Evolutionary conservation across 1,140 invertebrate genomes (phyloP).

Genomic region (Reticulitermes speratus): DNA sequence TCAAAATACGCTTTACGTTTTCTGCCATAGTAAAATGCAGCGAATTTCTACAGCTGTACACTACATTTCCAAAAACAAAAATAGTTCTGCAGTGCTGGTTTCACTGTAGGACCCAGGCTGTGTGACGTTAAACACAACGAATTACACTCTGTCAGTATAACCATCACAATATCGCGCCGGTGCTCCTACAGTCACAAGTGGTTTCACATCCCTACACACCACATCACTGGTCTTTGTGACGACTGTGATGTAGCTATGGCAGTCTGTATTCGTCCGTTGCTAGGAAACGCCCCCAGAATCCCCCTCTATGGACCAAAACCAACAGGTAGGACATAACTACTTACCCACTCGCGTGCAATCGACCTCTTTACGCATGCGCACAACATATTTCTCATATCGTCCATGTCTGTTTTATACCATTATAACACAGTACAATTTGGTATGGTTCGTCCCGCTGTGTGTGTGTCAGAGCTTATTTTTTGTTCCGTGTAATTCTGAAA

Average conservation of each 20-base stretch:
- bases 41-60: neutral
- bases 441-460: too few relatives aligned
- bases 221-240: neutral
- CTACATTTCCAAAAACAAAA: neutral
- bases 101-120: neutral
- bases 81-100: neutral
- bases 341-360: slow-evolving; percentile 16
- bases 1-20: too few relatives aligned
- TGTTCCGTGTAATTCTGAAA: too few relatives aligned
- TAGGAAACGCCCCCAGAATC: neutral
- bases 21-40: too few relatives aligned
- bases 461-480: too few relatives aligned
- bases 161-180: neutral
- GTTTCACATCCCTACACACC: neutral
- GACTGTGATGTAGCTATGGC: neutral
- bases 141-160: neutral
- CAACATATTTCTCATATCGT: neutral
- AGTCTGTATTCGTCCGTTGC: neutral
- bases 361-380: neutral
- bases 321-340: slow-evolving; percentile 14
- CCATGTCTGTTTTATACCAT: neutral
- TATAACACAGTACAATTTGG: neutral
- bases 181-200: neutral
- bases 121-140: neutral
- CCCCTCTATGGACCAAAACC: neutral